Conservation (phyloP, 2,113 vertebrate species). For the Perca schrenkii region DNA sequence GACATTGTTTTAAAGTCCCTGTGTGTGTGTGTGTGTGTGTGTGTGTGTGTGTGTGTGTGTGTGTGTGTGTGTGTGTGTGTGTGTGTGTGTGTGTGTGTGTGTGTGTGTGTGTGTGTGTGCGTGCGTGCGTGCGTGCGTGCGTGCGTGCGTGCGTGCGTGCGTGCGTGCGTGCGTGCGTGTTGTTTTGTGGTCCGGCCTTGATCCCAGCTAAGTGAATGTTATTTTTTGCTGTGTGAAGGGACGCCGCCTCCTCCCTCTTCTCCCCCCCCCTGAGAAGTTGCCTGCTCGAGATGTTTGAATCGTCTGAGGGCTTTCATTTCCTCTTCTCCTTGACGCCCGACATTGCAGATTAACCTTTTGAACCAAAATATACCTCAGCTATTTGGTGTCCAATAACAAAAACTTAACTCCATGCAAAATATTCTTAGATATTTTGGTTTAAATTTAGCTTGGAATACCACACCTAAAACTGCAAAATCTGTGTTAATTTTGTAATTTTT, state of each 20-base stretch:
- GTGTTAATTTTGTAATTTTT: no score
- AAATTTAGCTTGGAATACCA: background rate
- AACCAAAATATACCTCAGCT: conserved; percentile 26
- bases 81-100: background rate
- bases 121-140: no score
- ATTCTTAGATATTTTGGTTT: background rate
- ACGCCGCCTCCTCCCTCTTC: background rate
- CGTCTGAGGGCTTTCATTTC: conserved; percentile 56
- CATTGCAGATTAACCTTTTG: conserved; percentile 48
- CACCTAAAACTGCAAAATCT: no score
- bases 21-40: background rate
- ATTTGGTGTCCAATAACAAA: conserved; percentile 5
- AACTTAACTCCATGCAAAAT: background rate
- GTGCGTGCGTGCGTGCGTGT: background rate
- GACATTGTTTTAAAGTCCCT: conserved; percentile 7
- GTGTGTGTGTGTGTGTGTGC: background rate
- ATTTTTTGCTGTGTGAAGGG: conserved; percentile 27
- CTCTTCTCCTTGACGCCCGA: conserved; percentile 27
- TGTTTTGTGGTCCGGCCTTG: conserved; percentile 33
- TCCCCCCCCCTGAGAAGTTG: conserved; percentile 29
- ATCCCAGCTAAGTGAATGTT: conserved; percentile 58
- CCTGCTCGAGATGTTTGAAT: conserved; percentile 35
- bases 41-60: background rate
- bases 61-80: no score
- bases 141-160: background rate